phyloP scores from a whole-genome alignment of 2,797 vertebrate genomes.

The Hydrocynus forskahlii region DNA sequence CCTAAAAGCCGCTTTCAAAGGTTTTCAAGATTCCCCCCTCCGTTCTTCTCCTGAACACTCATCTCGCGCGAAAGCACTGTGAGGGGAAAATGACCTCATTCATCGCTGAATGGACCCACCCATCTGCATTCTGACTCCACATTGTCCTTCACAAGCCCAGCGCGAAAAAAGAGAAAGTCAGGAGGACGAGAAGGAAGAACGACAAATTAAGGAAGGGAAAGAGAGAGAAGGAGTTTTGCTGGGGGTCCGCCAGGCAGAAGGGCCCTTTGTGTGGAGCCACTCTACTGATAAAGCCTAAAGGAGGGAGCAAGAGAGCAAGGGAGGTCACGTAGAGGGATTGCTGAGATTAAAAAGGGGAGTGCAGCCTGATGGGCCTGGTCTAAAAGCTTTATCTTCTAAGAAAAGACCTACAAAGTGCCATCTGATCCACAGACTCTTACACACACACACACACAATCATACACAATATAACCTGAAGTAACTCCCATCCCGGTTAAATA shows the following conservation, averaged over 20 bases:
- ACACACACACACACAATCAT: constrained; percentile 26
- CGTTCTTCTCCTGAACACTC: constrained; percentile 33
- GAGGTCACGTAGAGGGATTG: constrained; percentile 42
- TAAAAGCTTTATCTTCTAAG: constrained; percentile 50
- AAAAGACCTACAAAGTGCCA: constrained; percentile 39
- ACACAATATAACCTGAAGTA: constrained; percentile 13
- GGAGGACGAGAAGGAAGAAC: constrained; percentile 9
- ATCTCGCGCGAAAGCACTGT: constrained; percentile 5
- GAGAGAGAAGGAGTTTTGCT: constrained; percentile 11
- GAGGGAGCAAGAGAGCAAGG: constrained; percentile 31
- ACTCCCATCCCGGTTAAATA: background rate
- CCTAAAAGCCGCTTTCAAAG: constrained; percentile 52
- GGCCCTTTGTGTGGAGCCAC: constrained; percentile 44
- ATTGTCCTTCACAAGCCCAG: constrained; percentile 35
- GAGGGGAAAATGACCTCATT: constrained; percentile 53
- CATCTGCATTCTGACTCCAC: constrained; percentile 47
- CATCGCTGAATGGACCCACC: constrained; percentile 40
- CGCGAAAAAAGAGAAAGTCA: background rate
- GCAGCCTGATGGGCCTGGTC: constrained; percentile 41
- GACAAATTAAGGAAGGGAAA: background rate
- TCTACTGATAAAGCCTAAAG: constrained; percentile 41
- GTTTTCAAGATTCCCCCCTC: constrained; percentile 22
- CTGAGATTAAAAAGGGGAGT: constrained; percentile 42
- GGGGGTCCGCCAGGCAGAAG: constrained; percentile 38
- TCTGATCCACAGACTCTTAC: constrained; percentile 44